Conservation (phyloP, 1,140 invertebrate species). For the Frieseomelitta varia region DNA sequence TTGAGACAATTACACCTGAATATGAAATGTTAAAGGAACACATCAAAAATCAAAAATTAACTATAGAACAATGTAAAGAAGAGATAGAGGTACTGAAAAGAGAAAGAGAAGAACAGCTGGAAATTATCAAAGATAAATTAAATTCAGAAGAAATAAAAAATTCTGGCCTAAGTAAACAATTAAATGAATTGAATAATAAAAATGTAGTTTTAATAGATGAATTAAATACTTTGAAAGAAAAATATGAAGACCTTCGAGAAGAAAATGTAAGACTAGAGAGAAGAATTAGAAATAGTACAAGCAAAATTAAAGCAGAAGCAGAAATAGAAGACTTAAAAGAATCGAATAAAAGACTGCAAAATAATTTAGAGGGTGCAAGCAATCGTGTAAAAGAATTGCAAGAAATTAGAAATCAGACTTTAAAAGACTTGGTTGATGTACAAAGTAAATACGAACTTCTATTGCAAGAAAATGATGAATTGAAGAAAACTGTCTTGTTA, state of each 20-base stretch:
- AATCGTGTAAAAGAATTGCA: conserved; percentile 75
- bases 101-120: conserved; percentile 53
- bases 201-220: conserved; percentile 57
- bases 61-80: conserved; percentile 69
- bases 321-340: conserved; percentile 70
- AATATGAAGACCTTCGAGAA: conserved; percentile 44
- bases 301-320: conserved; percentile 61
- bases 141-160: conserved; percentile 62
- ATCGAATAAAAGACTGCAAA: conserved; percentile 69
- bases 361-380: conserved; percentile 75
- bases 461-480: conserved; percentile 64
- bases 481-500: conserved; percentile 41
- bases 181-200: conserved; percentile 66
- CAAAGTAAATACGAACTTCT: conserved; percentile 52
- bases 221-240: conserved; percentile 58
- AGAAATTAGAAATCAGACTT: conserved; percentile 64
- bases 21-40: conserved; percentile 72
- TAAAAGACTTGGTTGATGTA: conserved; percentile 63
- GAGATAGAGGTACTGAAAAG: conserved; percentile 66
- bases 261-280: conserved; percentile 66
- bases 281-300: conserved; percentile 73
- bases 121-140: conserved; percentile 64
- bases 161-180: conserved; percentile 64
- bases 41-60: conserved; percentile 53
- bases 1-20: conserved; percentile 71